Conservation (phyloP, 2,797 vertebrate genomes). For the Muscicapa striata region DNA sequence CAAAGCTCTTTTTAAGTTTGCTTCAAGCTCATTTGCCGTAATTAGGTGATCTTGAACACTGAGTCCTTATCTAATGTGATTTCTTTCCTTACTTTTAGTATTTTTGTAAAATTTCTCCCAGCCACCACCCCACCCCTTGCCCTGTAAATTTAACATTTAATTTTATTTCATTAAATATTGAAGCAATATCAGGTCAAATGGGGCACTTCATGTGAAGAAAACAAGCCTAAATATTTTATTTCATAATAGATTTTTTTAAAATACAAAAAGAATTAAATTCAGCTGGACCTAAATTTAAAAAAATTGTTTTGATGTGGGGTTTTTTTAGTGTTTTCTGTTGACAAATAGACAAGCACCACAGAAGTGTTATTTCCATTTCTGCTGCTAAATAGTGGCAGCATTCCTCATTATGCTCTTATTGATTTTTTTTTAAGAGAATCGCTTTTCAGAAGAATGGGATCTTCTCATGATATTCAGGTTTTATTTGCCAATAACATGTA, state of each 20-base stretch:
- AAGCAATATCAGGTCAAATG: background rate
- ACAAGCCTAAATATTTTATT: background rate
- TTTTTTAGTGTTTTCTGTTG: background rate
- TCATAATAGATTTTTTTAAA: background rate
- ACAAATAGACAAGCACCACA: background rate
- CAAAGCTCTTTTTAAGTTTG: background rate
- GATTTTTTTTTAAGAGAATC: background rate
- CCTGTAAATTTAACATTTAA: background rate
- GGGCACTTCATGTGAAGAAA: background rate
- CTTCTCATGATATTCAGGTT: background rate
- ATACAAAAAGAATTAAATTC: background rate
- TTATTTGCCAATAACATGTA: background rate
- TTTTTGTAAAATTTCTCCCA: background rate
- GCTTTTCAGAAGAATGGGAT: background rate
- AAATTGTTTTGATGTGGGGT: accelerated
- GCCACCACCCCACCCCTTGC: accelerated
- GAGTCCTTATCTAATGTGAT: background rate
- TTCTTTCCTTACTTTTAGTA: background rate
- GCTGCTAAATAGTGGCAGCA: background rate
- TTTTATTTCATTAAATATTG: background rate
- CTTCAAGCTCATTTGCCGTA: background rate
- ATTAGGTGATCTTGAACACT: background rate
- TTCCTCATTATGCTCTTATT: background rate
- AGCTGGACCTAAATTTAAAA: background rate
- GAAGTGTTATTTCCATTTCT: background rate